These are phyloP conservation scores for Drosophila mercatorum DNA, from an alignment of 2,888 invertebrate genomes.

Conservation along the genomic window DNA sequence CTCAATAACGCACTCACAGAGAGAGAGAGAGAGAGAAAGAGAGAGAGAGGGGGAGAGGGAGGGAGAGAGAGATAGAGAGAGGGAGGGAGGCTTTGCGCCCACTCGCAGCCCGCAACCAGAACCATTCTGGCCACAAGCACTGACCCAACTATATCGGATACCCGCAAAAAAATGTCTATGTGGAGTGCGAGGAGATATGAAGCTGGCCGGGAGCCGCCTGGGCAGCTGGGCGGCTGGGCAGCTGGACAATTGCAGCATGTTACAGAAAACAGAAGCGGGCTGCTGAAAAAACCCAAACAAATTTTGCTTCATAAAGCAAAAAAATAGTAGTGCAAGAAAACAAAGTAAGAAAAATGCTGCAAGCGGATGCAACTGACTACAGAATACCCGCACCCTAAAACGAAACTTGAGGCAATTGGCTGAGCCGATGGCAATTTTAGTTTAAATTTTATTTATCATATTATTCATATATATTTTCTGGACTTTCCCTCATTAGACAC, in stretches of 20 bases:
- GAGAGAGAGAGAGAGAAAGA: not conserved
- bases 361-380: conserved; percentile 6
- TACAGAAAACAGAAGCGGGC: conserved; percentile 62
- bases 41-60: not conserved
- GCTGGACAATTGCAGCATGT: conserved; percentile 77
- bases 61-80: not conserved
- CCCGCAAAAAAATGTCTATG: conserved; percentile 78
- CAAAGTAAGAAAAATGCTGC: conserved; percentile 10
- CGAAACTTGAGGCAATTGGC: not conserved
- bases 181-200: conserved; percentile 3
- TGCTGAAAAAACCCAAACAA: conserved; percentile 34
- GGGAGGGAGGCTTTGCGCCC: not conserved
- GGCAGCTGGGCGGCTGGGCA: not conserved
- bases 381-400: not conserved
- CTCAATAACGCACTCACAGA: conserved; percentile 80
- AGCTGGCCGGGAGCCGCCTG: too few relatives aligned
- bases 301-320: conserved; percentile 61
- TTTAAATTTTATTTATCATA: too few relatives aligned
- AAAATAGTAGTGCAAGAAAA: conserved; percentile 18
- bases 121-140: conserved; percentile 84
- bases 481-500: too few relatives aligned
- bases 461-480: too few relatives aligned
- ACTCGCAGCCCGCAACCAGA: conserved; percentile 80
- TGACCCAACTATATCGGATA: conserved; percentile 84
- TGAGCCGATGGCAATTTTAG: too few relatives aligned